A percentile compares a stretch with the other conserved stretches of the same genome.
These are phyloP conservation scores for Phrynosoma platyrhinos DNA, from an alignment of 2,113 vertebrate species.

Conservation along the genomic window DNA sequence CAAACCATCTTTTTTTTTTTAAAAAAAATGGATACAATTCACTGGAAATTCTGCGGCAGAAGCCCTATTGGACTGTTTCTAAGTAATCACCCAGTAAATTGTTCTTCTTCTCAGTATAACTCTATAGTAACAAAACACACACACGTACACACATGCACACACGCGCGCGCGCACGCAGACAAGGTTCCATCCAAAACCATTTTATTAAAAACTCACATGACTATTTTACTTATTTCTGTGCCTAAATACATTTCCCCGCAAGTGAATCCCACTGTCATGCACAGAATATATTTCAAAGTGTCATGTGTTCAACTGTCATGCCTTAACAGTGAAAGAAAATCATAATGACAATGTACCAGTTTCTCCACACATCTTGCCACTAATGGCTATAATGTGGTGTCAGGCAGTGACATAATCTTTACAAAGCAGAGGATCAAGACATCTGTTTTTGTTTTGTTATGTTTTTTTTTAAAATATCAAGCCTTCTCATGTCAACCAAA, in stretches of 20 bases:
- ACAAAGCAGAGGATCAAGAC: neutral
- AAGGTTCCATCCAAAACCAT: neutral
- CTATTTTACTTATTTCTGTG: slow-evolving; percentile 30
- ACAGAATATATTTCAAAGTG: neutral
- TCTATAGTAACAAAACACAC: neutral
- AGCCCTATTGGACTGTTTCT: neutral
- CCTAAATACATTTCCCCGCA: neutral
- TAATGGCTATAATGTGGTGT: neutral
- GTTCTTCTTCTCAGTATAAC: neutral
- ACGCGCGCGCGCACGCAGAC: too few relatives aligned
- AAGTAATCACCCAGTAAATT: neutral
- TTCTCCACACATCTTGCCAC: slow-evolving; percentile 19
- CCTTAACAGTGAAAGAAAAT: neutral
- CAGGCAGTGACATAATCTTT: neutral
- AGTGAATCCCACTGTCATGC: neutral
- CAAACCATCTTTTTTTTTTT: neutral
- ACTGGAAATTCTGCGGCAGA: neutral
- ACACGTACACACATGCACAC: too few relatives aligned
- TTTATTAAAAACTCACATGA: slow-evolving; percentile 19
- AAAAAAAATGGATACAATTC: neutral
- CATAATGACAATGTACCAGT: slow-evolving; percentile 30
- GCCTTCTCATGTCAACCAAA: neutral
- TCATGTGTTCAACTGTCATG: neutral
- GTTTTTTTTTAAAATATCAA: neutral
- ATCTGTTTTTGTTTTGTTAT: neutral